A percentile compares a stretch with the other conserved stretches of the same genome.
phyloP scores from a whole-genome alignment of 2,888 invertebrate species.

The Capitulum mitella region DNA sequence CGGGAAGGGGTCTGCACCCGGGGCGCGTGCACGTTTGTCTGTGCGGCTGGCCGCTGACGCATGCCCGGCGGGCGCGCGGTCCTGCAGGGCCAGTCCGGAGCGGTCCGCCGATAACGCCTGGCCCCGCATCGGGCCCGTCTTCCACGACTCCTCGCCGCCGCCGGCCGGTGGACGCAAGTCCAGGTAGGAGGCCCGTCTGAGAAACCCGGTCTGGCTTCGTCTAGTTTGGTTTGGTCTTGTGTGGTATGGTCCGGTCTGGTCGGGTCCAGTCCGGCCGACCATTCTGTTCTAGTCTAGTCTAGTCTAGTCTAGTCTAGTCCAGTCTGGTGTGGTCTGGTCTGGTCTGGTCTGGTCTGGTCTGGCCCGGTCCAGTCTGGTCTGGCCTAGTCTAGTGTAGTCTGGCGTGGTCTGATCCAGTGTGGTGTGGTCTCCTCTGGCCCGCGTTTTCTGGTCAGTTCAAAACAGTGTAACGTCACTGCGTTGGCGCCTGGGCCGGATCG shows the following conservation, averaged over 20 bases:
- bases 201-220: not conserved
- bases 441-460: not conserved
- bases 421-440: not conserved
- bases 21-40: not conserved
- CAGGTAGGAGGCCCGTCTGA: not conserved
- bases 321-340: too few relatives aligned
- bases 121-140: constrained; percentile 40
- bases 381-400: too few relatives aligned
- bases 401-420: too few relatives aligned
- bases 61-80: not conserved
- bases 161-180: constrained; percentile 9
- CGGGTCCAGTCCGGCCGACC: too few relatives aligned
- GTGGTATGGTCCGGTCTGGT: too few relatives aligned
- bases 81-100: constrained; percentile 46
- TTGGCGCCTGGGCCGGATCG: too few relatives aligned
- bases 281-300: too few relatives aligned
- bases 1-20: not conserved
- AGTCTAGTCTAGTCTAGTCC: too few relatives aligned
- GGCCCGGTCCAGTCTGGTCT: not conserved
- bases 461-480: too few relatives aligned
- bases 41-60: not conserved
- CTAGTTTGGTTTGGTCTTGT: too few relatives aligned
- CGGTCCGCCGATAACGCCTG: constrained; percentile 64
- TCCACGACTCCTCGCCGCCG: not conserved
- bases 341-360: not conserved